Percentiles rank a stretch among this genome's conserved stretches.
phyloP scores from a whole-genome alignment of 1,140 invertebrate species.

The Antheraea mylitta region DNA sequence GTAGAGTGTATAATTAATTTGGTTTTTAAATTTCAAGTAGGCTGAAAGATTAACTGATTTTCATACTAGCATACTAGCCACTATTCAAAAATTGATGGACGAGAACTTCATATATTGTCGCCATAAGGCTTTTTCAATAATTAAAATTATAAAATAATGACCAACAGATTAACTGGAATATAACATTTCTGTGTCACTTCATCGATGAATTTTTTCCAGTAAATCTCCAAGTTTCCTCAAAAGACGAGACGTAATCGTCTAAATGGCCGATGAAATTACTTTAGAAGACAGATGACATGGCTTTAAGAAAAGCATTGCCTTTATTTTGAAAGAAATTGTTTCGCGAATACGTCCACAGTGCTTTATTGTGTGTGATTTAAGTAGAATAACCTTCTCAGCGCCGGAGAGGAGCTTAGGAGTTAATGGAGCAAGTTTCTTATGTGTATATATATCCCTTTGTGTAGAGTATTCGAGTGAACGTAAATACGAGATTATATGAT shows the following conservation, averaged over 20 bases:
- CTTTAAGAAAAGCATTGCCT: slow-evolving; percentile 6
- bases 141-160: too few species aligned
- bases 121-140: too few species aligned
- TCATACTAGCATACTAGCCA: too few species aligned
- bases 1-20: too few species aligned
- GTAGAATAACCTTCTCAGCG: slow-evolving; percentile 7
- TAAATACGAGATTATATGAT: slow-evolving; percentile 3
- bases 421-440: slow-evolving; percentile 10
- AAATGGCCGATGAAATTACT: slow-evolving; percentile 15
- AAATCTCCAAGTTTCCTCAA: neutral
- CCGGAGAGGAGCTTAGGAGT: neutral
- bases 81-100: too few species aligned
- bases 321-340: slow-evolving; percentile 9
- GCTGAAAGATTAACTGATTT: too few species aligned
- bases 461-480: neutral
- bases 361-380: slow-evolving; percentile 12
- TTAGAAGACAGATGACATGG: slow-evolving; percentile 14
- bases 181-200: neutral
- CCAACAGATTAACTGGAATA: too few species aligned
- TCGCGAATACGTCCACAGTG: slow-evolving; percentile 3
- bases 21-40: too few species aligned
- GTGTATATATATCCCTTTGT: neutral
- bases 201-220: neutral
- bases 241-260: neutral
- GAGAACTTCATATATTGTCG: too few species aligned